A percentile compares a stretch with the other conserved stretches of the same genome.
Evolutionary conservation across 2,888 invertebrate genomes (phyloP).

Genomic region (Drosophila bunnanda): DNA sequence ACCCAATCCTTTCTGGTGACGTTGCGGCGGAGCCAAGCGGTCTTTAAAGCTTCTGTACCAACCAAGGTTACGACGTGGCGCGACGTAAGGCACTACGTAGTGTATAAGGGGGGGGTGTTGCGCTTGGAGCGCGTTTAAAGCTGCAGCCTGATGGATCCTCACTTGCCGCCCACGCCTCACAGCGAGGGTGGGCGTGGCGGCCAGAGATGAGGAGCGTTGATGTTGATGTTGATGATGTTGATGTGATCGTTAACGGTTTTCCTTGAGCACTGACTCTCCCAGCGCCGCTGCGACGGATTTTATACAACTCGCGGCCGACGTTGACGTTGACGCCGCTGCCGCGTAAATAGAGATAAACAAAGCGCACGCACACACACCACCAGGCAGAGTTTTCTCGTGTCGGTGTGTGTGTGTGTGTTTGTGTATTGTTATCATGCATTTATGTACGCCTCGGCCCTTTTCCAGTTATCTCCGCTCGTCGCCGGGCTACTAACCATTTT

Average conservation of each 20-base stretch:
- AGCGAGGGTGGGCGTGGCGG: constrained; percentile 6
- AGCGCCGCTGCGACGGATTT: constrained; percentile 48
- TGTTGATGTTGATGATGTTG: constrained; percentile 49
- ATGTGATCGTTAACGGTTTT: constrained; percentile 56
- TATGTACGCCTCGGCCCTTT: constrained; percentile 39
- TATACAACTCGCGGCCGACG: constrained; percentile 53
- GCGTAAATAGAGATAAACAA: constrained; percentile 57
- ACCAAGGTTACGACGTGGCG: constrained; percentile 41
- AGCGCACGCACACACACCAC: constrained; percentile 7
- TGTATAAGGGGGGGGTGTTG: constrained; percentile 16
- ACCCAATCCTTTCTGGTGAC: constrained; percentile 11
- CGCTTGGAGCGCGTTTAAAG: constrained; percentile 49
- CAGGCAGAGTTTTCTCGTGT: too few species aligned
- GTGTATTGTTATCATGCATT: constrained; percentile 42
- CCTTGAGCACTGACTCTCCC: constrained; percentile 59
- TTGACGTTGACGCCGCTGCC: constrained; percentile 35
- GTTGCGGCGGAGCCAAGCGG: constrained; percentile 32
- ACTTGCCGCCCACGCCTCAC: constrained; percentile 3
- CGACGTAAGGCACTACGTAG: constrained; percentile 24
- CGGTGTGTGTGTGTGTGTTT: constrained; percentile 18
- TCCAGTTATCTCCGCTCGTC: constrained; percentile 42
- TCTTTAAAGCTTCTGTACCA: constrained; percentile 50
- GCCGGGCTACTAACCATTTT: constrained; percentile 50
- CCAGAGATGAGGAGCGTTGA: constrained; percentile 35
- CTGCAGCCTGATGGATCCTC: constrained; percentile 14